Base-by-base conservation (phyloP, 2,888 invertebrate genomes). In the Melanargia galathea region DNA sequence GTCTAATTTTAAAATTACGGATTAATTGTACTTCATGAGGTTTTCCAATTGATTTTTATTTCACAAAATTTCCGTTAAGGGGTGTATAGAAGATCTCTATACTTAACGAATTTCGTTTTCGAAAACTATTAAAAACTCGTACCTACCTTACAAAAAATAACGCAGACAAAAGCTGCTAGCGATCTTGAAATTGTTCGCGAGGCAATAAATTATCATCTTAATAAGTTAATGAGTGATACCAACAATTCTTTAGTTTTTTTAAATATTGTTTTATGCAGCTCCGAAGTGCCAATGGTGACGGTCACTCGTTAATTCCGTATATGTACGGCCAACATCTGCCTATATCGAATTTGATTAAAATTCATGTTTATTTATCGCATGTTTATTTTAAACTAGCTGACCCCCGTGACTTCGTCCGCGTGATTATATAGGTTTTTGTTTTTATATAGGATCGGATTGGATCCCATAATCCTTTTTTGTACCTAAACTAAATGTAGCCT, bases 271-370 rank as follows among this genome's bases (percentile, higher is more conserved):
- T 43, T 80, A 77, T 71, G 77, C 72, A 65, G 43, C 16, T 43
- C 71, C 60, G 26, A 55, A 65, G 65, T 56, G 68, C 65, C 70
- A 62, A 69, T 75, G 74, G 78, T 81, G 78, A 72, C 78, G 75
- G 69, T 71, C 75, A 83, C 81, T 82, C 82, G 87, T 83, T 90
- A 84, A 84, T 82, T 72, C 90, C 88, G 81, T 90, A 89, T 84
- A 83, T 78, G 87, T 77, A 71, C 75, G 69, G 74, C 72, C 78
- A 78, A 81, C 90, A 90, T 90, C 90, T 91, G 90, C 90, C 86
- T 86, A 82, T 83, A 83, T 82, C 85, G 90, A 89, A 90, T 90
- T 90, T 90, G 87, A 90, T 90, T 90, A 90, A 86, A 86, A 78
- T 84, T 87, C 85, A 90, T 89, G 88, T 90, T 85, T 90, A 87